Conservation (phyloP, 1,140 invertebrate species). For the Ridgeia piscesae region DNA sequence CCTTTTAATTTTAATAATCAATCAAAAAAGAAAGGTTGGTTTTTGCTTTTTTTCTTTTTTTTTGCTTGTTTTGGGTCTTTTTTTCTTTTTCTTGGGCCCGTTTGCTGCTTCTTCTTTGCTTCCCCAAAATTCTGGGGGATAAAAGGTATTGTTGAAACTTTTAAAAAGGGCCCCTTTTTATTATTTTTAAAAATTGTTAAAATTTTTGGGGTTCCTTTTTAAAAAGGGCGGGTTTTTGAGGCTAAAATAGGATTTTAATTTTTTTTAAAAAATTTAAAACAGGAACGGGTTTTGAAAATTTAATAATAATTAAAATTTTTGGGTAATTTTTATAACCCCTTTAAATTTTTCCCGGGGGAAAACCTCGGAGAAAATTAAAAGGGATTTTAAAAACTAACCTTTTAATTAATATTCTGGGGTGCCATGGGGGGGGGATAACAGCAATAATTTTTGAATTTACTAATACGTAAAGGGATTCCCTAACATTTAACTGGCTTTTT, state of each 20-base stretch:
- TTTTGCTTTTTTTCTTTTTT: too few species aligned
- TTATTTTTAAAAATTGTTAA: background rate
- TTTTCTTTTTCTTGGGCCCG: too few species aligned
- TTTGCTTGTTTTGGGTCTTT: too few species aligned
- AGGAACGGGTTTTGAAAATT: background rate
- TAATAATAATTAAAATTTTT: background rate
- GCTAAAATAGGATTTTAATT: background rate
- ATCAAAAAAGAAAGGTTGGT: too few species aligned
- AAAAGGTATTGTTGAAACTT: conserved; percentile 40
- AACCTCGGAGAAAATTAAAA: too few species aligned
- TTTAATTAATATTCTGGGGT: background rate
- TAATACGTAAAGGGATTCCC: too few species aligned
- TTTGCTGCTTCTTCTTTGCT: conserved; percentile 38
- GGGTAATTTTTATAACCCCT: too few species aligned
- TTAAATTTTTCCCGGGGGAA: too few species aligned
- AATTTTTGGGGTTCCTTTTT: background rate
- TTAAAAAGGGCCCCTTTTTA: background rate
- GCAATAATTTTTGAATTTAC: too few species aligned
- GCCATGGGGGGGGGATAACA: too few species aligned
- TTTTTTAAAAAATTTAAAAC: background rate
- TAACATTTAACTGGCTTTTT: too few species aligned
- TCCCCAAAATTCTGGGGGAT: conserved; percentile 41
- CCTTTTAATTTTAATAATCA: background rate
- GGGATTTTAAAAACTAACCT: too few species aligned
- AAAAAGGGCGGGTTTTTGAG: background rate